A percentile compares a stretch with the other conserved stretches of the same genome.
Evolutionary conservation across 2,113 vertebrate species (phyloP).

Genomic region (Herpailurus yagouaroundi): DNA sequence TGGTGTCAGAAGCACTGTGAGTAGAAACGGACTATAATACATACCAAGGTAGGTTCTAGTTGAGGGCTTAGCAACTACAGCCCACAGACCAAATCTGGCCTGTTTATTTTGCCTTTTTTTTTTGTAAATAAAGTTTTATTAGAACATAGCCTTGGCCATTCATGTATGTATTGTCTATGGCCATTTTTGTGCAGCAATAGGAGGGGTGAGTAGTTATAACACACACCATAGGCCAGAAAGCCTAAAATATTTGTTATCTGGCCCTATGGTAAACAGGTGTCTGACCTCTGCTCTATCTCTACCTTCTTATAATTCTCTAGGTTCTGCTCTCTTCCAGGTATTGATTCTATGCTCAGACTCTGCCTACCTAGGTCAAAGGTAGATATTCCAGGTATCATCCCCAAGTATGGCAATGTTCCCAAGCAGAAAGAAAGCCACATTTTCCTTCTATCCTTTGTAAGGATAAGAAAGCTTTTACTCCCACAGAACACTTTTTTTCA

Average conservation of each 20-base stretch:
- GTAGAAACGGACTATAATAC: not conserved
- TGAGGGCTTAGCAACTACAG: not conserved
- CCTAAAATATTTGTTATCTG: not conserved
- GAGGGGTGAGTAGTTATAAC: not conserved
- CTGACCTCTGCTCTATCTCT: not conserved
- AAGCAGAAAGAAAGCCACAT: not conserved
- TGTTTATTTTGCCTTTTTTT: too few relatives aligned
- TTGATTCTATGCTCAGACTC: not conserved
- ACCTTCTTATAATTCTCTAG: not conserved
- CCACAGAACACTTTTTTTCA: not conserved
- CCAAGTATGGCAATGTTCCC: not conserved
- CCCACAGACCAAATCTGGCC: not conserved
- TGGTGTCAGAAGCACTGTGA: not conserved
- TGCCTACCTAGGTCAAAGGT: not conserved
- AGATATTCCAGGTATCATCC: not conserved
- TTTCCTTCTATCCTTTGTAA: not conserved
- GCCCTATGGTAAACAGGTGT: not conserved
- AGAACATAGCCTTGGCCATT: not conserved
- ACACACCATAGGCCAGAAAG: not conserved
- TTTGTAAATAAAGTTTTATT: not conserved
- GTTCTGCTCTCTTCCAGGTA: not conserved
- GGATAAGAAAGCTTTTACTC: not conserved
- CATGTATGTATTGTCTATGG: not conserved
- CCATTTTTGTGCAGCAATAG: not conserved
- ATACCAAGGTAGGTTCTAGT: not conserved